Base-by-base conservation (phyloP, 2,888 invertebrate genomes). In the Drosophila neutralis region DNA sequence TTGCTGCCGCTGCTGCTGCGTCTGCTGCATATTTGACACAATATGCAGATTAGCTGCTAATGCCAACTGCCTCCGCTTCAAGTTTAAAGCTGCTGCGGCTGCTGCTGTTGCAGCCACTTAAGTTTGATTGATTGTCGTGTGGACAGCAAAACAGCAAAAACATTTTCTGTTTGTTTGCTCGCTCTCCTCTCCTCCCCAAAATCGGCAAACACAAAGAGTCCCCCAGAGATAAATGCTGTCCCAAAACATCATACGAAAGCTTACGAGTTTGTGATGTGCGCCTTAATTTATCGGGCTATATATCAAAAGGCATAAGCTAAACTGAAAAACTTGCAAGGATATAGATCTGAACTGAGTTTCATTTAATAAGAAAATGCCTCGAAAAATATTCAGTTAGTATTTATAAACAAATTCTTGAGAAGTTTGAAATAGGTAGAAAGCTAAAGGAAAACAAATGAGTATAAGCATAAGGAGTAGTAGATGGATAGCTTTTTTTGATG, bases 1-100 rank as follows among this genome's bases (percentile, higher is more conserved):
- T 40, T 36, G 27, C 61, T 61, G 58, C 58, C 45, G 68, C 74
- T 10, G 40, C n/a, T n/a, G n/a, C n/a, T 6, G 13, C 42, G 4
- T 8, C 38, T 42, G 13, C 58, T 58, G 68, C 80, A 66, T 70
- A 75, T 69, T 84, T 82, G 83, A 83, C 85, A 87, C 87, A 87
- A 76, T 82, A 87, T 87, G 89, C 89, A 87, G 89, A 87, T 87
- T 87, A 89, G 89, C 87, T 64, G 85, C 85, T 84, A 80, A 80
- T 82, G 78, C 73, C 76, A 52, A 54, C 61, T 65, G 65, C 65
- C 62, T 53, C 45, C 10, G 36, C 48, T 15, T n/a, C 11, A 31
- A 38, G 11, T 27, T 29, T 45, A 15, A 56, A 78, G 57, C 57
- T 53, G 62, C 53, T 49, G 52, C 53, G 59, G 18, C 62, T 59